phyloP scores from a whole-genome alignment of 2,797 vertebrate genomes.

The Knipowitschia caucasica region DNA sequence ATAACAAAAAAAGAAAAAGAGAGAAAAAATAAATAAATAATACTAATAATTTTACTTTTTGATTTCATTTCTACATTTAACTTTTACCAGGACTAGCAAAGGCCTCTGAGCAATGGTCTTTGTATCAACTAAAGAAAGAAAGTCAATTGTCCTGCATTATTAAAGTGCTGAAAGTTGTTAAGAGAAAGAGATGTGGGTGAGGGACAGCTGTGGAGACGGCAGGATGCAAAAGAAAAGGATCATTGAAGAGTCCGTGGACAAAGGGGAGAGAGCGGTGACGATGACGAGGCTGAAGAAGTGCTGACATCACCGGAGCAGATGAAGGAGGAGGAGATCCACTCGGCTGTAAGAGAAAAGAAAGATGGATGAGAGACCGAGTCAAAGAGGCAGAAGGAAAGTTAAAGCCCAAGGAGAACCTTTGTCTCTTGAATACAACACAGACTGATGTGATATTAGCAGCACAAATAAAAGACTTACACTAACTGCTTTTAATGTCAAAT shows the following conservation, averaged over 20 bases:
- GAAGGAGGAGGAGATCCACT: conserved; percentile 12
- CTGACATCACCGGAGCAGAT: conserved; percentile 41
- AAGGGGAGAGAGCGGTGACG: conserved; percentile 35
- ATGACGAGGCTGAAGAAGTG: conserved; percentile 31
- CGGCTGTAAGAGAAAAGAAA: conserved; percentile 21
- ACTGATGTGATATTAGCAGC: not conserved
- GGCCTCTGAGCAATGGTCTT: too few species aligned
- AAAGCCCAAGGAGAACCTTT: not conserved
- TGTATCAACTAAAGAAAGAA: too few species aligned
- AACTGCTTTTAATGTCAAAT: too few species aligned
- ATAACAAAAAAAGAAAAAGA: too few species aligned
- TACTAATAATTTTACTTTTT: too few species aligned
- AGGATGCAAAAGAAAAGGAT: conserved; percentile 26
- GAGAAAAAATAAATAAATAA: too few species aligned
- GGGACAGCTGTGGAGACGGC: conserved; percentile 48
- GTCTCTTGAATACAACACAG: not conserved
- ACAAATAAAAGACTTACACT: too few species aligned
- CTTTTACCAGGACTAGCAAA: too few species aligned
- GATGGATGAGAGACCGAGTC: conserved; percentile 38
- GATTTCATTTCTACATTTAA: too few species aligned
- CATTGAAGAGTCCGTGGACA: conserved; percentile 33
- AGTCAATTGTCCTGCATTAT: too few species aligned
- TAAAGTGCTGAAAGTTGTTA: too few species aligned
- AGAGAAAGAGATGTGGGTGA: too few species aligned
- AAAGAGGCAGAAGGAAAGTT: conserved; percentile 7